These are phyloP conservation scores for Eurystomus glaucurus DNA, from an alignment of 2,797 vertebrate genomes.

Conservation along the genomic window DNA sequence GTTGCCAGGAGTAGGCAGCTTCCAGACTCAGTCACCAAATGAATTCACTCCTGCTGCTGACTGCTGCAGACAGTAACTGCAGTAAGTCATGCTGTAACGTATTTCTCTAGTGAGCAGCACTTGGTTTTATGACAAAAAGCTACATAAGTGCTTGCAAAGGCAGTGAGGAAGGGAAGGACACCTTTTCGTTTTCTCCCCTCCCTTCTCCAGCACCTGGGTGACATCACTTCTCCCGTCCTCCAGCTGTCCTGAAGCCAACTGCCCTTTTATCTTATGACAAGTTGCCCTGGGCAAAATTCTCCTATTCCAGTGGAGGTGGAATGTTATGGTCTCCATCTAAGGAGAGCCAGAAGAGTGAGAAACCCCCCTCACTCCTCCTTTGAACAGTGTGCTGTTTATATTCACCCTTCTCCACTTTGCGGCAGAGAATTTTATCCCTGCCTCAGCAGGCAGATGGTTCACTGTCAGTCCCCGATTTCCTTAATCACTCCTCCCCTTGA, in stretches of 20 bases:
- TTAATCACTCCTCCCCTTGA: not conserved
- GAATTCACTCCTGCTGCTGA: not conserved
- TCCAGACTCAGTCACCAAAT: not conserved
- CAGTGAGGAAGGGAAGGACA: not conserved
- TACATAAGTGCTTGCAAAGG: not conserved
- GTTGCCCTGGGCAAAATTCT: not conserved
- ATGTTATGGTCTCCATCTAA: not conserved
- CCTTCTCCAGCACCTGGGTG: not conserved
- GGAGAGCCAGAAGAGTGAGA: not conserved
- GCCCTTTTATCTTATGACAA: not conserved
- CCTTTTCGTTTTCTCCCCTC: not conserved
- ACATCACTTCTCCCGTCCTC: not conserved
- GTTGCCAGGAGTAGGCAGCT: not conserved
- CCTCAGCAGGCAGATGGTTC: not conserved
- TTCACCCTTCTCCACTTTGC: not conserved
- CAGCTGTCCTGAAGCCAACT: not conserved
- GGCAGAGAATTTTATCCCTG: not conserved
- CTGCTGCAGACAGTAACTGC: not conserved
- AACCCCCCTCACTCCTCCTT: not conserved
- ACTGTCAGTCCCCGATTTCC: not conserved
- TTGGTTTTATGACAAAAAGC: not conserved
- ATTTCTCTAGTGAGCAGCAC: not conserved
- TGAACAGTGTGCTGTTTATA: not conserved
- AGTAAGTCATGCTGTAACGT: accelerated
- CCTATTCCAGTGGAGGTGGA: not conserved